Conservation (phyloP, 2,797 vertebrate species). For the Takifugu rubripes region DNA sequence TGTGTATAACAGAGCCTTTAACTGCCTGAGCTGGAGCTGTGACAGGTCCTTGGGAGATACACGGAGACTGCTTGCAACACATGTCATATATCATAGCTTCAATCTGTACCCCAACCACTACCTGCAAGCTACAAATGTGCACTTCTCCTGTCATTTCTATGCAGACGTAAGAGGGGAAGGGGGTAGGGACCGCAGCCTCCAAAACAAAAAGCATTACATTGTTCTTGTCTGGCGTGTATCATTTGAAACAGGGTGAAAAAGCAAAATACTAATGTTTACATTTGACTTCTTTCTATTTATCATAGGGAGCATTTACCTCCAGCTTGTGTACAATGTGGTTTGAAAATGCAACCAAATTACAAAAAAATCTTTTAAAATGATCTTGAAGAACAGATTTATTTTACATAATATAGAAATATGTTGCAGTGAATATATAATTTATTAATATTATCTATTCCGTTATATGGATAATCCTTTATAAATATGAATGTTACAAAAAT, state of each 20-base stretch:
- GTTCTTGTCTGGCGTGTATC: conserved; percentile 57
- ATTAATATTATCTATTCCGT: too few relatives aligned
- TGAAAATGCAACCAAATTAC: too few relatives aligned
- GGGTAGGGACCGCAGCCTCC: conserved; percentile 34
- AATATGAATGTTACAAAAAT: too few relatives aligned
- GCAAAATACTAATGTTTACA: neutral
- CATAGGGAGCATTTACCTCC: too few relatives aligned
- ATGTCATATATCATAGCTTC: conserved; percentile 83
- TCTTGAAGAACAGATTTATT: too few relatives aligned
- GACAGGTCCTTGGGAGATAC: conserved; percentile 78
- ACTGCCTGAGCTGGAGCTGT: conserved; percentile 67
- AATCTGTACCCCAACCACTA: conserved; percentile 75
- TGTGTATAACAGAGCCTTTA: conserved; percentile 68
- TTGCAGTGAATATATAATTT: too few relatives aligned
- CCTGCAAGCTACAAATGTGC: conserved; percentile 79
- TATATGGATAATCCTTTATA: too few relatives aligned
- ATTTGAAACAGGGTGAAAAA: conserved; percentile 42
- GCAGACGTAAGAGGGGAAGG: conserved; percentile 48
- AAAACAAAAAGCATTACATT: conserved; percentile 70
- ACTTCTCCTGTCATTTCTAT: conserved; percentile 70
- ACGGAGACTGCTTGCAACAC: conserved; percentile 78
- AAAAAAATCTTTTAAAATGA: too few relatives aligned
- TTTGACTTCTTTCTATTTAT: too few relatives aligned
- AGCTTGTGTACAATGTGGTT: too few relatives aligned
- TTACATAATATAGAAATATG: too few relatives aligned